phyloP scores from a whole-genome alignment of 2,113 vertebrate genomes.

The Varanus salvator region DNA sequence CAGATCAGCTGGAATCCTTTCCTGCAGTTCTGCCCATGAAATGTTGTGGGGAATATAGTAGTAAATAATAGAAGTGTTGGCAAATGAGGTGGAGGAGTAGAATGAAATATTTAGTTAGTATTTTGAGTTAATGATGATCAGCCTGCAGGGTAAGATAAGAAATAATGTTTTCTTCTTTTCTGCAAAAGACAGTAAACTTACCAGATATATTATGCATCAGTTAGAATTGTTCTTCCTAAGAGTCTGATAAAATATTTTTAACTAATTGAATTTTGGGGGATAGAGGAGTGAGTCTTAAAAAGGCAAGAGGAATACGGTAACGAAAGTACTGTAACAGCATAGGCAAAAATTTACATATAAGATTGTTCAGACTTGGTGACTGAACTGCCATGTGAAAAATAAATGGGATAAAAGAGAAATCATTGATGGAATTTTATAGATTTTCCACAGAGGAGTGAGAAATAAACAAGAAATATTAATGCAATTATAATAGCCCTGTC shows the following conservation, averaged over 20 bases:
- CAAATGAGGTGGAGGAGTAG: neutral
- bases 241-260: neutral
- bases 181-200: neutral
- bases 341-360: constrained; percentile 11
- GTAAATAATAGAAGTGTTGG: neutral
- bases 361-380: constrained; percentile 38
- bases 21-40: neutral
- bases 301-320: neutral
- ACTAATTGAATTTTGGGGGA: constrained; percentile 36
- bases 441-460: constrained; percentile 48
- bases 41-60: neutral
- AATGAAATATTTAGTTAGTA: neutral
- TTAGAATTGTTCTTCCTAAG: neutral
- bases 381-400: constrained; percentile 40
- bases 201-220: neutral
- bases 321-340: constrained; percentile 25
- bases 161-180: neutral
- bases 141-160: neutral
- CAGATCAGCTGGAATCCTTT: neutral
- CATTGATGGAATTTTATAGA: constrained; percentile 56
- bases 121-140: constrained; percentile 3
- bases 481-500: constrained; percentile 64
- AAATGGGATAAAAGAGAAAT: constrained; percentile 45
- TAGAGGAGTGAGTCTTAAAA: constrained; percentile 1
- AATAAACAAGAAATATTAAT: constrained; percentile 69